A percentile compares a stretch with the other conserved stretches of the same genome.
Evolutionary conservation across 2,888 invertebrate genomes (phyloP).

Genomic region (Marronus borbonicus): DNA sequence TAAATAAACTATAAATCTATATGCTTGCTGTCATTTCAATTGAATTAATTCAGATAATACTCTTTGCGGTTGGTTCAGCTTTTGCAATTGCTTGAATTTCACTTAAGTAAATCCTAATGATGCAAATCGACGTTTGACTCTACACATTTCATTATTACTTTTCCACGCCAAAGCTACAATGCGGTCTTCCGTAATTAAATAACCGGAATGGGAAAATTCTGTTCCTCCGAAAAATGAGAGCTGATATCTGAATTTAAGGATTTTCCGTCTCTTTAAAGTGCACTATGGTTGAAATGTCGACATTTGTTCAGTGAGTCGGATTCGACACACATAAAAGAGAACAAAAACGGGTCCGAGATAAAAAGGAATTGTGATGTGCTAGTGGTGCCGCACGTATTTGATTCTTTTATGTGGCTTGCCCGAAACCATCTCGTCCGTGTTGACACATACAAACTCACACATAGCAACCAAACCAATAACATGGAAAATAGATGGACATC

Average conservation of each 20-base stretch:
- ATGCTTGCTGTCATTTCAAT: too few relatives aligned
- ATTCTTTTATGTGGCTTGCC: constrained; percentile 64
- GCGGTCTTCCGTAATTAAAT: constrained; percentile 10
- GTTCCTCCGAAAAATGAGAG: constrained; percentile 16
- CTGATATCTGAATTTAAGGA: constrained; percentile 45
- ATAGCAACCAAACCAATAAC: constrained; percentile 66
- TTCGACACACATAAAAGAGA: constrained; percentile 50
- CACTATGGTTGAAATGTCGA: constrained; percentile 39
- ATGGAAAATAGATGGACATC: constrained; percentile 69
- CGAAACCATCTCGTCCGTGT: constrained; percentile 64
- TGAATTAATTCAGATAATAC: too few relatives aligned
- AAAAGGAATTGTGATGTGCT: constrained; percentile 61
- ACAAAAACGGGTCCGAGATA: constrained; percentile 53
- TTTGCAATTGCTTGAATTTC: too few relatives aligned
- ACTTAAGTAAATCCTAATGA: too few relatives aligned
- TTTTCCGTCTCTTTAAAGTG: constrained; percentile 40
- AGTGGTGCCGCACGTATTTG: constrained; percentile 61
- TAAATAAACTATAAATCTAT: too few relatives aligned
- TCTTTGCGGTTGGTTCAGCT: too few relatives aligned
- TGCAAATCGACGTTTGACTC: too few relatives aligned
- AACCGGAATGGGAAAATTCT: constrained; percentile 2
- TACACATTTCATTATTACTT: too few relatives aligned
- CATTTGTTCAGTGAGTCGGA: constrained; percentile 50
- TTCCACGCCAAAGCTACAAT: neutral
- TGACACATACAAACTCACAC: constrained; percentile 60